These are phyloP conservation scores for Gasteruption jaculator DNA, from an alignment of 2,888 invertebrate genomes.

Conservation along the genomic window DNA sequence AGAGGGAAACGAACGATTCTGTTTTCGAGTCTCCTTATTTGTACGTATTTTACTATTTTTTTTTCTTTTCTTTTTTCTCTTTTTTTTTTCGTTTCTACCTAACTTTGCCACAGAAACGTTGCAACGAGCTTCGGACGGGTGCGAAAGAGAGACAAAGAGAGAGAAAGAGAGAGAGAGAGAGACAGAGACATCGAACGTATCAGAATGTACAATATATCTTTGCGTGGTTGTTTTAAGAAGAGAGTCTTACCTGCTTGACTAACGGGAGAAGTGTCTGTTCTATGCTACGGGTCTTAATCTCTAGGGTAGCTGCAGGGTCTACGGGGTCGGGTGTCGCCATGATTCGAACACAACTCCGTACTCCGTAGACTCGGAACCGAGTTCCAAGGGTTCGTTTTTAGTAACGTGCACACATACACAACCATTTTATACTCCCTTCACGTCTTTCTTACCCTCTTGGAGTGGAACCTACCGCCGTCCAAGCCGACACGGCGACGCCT, in stretches of 20 bases:
- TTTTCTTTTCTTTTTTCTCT: neutral
- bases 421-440: too few relatives aligned
- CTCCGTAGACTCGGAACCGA: constrained; percentile 43
- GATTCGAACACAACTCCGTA: constrained; percentile 52
- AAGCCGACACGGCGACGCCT: constrained; percentile 25
- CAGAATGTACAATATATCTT: too few relatives aligned
- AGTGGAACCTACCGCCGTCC: constrained; percentile 15
- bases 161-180: constrained; percentile 6
- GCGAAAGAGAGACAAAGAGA: constrained; percentile 8
- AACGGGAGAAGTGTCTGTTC: constrained; percentile 91
- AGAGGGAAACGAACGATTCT: too few relatives aligned
- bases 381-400: constrained; percentile 48
- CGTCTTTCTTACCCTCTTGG: too few relatives aligned
- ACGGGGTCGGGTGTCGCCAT: constrained; percentile 62
- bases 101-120: neutral
- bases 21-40: too few relatives aligned
- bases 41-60: neutral
- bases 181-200: constrained; percentile 21
- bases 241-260: constrained; percentile 87
- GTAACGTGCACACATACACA: too few relatives aligned
- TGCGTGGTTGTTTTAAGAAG: too few relatives aligned
- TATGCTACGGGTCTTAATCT: constrained; percentile 91
- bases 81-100: neutral
- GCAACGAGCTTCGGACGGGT: constrained; percentile 5
- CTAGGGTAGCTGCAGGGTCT: constrained; percentile 61